Percentiles rank a stretch among this genome's conserved stretches.
These are phyloP conservation scores for Diplodus puntazzo DNA, from an alignment of 2,797 vertebrate genomes.

Conservation along the genomic window DNA sequence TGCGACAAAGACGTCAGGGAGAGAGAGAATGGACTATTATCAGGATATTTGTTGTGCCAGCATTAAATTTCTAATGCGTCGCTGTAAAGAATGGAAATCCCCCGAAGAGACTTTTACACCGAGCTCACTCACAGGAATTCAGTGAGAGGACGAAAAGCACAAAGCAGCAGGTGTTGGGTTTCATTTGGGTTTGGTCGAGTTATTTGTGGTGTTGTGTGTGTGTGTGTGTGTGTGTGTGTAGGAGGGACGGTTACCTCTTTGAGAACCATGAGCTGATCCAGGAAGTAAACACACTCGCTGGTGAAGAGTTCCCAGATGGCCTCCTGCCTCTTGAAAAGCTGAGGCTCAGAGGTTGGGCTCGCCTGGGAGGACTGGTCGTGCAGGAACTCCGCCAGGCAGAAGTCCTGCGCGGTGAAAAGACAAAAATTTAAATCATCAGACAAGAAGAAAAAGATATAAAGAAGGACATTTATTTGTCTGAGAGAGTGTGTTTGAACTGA, in stretches of 20 bases:
- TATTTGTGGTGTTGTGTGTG: constrained; percentile 34
- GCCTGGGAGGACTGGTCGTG: constrained; percentile 78
- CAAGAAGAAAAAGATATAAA: not conserved
- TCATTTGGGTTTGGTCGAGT: constrained; percentile 58
- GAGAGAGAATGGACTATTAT: constrained; percentile 5
- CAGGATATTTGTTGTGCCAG: not conserved
- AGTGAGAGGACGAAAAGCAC: constrained; percentile 29
- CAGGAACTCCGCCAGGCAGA: constrained; percentile 89
- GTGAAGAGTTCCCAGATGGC: constrained; percentile 94
- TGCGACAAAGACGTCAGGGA: constrained; percentile 45
- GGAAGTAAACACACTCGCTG: constrained; percentile 94
- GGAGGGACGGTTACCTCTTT: constrained; percentile 87
- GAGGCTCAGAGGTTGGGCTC: constrained; percentile 61
- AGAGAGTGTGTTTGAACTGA: not conserved
- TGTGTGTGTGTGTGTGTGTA: constrained; percentile 5
- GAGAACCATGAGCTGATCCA: constrained; percentile 94
- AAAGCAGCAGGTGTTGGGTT: constrained; percentile 65
- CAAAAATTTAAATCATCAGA: not conserved
- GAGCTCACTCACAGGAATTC: constrained; percentile 28
- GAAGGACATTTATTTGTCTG: not conserved
- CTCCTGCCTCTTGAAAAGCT: constrained; percentile 85
- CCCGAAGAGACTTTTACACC: constrained; percentile 31
- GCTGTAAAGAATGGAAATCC: constrained; percentile 26
- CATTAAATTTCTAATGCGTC: constrained; percentile 49
- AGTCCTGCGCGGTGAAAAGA: constrained; percentile 77